These are phyloP conservation scores for Eristalinus aeneus DNA, from an alignment of 2,888 invertebrate species.

Conservation along the genomic window DNA sequence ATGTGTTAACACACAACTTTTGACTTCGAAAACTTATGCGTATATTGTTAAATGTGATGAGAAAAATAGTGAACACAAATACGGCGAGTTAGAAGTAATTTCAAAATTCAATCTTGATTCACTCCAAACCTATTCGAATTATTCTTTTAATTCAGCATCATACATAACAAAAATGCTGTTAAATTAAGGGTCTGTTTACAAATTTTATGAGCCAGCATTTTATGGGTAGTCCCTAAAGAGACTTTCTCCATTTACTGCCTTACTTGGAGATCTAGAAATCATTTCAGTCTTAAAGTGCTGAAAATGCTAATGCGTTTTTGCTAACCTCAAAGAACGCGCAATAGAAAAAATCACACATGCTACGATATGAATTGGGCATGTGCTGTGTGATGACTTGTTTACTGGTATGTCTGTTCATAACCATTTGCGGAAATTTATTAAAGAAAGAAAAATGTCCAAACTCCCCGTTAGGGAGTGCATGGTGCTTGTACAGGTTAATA, in stretches of 20 bases:
- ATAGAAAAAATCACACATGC: neutral
- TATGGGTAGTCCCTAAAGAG: neutral
- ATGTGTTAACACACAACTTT: too few species aligned
- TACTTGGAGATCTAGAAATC: neutral
- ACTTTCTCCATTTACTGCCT: neutral
- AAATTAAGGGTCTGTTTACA: neutral
- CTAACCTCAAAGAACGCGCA: slow-evolving; percentile 2
- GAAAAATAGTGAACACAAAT: too few species aligned
- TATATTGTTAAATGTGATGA: too few species aligned
- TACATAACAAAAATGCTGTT: neutral
- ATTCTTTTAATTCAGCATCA: too few species aligned
- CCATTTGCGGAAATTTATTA: neutral
- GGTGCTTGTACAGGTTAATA: neutral
- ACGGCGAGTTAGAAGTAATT: too few species aligned
- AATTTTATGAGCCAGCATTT: neutral
- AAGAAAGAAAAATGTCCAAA: neutral
- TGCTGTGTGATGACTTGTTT: neutral
- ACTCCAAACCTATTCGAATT: too few species aligned
- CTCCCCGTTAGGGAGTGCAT: neutral
- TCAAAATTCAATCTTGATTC: too few species aligned
- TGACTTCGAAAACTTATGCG: too few species aligned
- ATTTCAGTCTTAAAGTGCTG: neutral
- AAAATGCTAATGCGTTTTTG: neutral
- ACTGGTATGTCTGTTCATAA: neutral
- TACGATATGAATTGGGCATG: neutral